These are phyloP conservation scores for Pseudochaenichthys georgianus DNA, from an alignment of 2,797 vertebrate species.

Conservation along the genomic window DNA sequence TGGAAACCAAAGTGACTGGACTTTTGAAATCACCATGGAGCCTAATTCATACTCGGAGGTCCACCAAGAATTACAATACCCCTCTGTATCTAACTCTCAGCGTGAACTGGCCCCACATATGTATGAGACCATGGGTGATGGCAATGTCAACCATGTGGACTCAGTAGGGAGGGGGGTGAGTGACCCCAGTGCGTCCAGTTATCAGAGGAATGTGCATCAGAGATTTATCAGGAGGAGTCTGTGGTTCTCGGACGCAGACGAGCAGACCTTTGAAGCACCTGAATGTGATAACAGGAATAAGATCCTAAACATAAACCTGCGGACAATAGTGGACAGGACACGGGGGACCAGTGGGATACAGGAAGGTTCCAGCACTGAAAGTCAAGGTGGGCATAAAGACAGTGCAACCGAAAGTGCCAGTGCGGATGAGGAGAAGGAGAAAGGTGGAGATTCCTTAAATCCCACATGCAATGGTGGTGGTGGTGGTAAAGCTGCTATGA, in stretches of 20 bases:
- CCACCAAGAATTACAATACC: constrained; percentile 66
- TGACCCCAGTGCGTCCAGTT: constrained; percentile 81
- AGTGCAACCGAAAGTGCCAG: constrained; percentile 78
- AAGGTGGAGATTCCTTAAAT: constrained; percentile 77
- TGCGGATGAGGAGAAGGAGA: constrained; percentile 84
- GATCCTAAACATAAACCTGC: constrained; percentile 85
- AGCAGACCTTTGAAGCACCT: constrained; percentile 87
- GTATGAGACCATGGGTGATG: constrained; percentile 71
- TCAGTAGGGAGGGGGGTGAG: constrained; percentile 81
- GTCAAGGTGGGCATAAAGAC: constrained; percentile 76
- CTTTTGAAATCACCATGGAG: constrained; percentile 81
- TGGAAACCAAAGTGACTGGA: constrained; percentile 72
- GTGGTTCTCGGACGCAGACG: constrained; percentile 94
- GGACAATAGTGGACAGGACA: constrained; percentile 91
- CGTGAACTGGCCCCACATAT: constrained; percentile 70
- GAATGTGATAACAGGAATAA: constrained; percentile 87
- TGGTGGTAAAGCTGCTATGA: constrained; percentile 71
- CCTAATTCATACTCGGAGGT: constrained; percentile 70
- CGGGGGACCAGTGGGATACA: constrained; percentile 67
- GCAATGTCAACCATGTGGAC: constrained; percentile 77
- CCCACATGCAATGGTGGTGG: constrained; percentile 64
- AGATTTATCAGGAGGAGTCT: constrained; percentile 94
- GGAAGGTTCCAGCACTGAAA: constrained; percentile 78
- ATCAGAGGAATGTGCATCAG: constrained; percentile 85
- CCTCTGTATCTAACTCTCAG: constrained; percentile 70